Percentiles rank a stretch among this genome's conserved stretches.
Evolutionary conservation across 1,140 invertebrate species (phyloP).

Genomic region (Ostrea edulis): DNA sequence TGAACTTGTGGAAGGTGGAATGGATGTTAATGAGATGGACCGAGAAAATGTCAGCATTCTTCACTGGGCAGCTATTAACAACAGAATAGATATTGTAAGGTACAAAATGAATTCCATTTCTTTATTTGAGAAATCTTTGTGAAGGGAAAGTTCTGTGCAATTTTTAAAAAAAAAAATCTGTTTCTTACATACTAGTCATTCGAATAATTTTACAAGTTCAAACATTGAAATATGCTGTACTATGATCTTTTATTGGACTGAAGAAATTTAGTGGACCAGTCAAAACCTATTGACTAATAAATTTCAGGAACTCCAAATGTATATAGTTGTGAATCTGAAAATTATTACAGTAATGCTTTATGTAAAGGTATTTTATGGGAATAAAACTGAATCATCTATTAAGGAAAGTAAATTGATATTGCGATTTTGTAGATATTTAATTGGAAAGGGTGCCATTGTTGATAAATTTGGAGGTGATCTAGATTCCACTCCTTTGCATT

Average conservation of each 20-base stretch:
- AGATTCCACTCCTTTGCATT: slow-evolving; percentile 96
- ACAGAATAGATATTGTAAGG: slow-evolving; percentile 91
- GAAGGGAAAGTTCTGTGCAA: not conserved
- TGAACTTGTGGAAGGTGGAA: slow-evolving; percentile 91
- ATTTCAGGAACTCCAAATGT: too few species aligned
- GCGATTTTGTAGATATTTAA: slow-evolving; percentile 83
- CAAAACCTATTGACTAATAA: too few species aligned
- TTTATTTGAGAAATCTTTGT: not conserved
- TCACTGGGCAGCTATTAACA: slow-evolving; percentile 99
- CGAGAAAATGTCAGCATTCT: slow-evolving; percentile 86
- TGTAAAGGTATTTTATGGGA: too few species aligned
- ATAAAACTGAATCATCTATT: too few species aligned
- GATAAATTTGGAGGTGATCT: slow-evolving; percentile 97
- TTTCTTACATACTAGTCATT: too few species aligned
- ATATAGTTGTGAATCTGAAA: too few species aligned
- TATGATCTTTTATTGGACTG: too few species aligned
- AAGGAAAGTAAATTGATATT: not conserved
- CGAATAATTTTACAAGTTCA: too few species aligned
- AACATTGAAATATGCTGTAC: too few species aligned
- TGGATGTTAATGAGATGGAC: slow-evolving; percentile 79
- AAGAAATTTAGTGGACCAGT: too few species aligned
- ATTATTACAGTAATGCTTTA: too few species aligned
- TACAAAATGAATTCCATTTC: slow-evolving; percentile 58
- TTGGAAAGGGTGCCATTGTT: slow-evolving; percentile 92
- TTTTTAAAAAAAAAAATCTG: too few species aligned